Conservation (phyloP, 2,113 vertebrate genomes). For the Calypte anna region DNA sequence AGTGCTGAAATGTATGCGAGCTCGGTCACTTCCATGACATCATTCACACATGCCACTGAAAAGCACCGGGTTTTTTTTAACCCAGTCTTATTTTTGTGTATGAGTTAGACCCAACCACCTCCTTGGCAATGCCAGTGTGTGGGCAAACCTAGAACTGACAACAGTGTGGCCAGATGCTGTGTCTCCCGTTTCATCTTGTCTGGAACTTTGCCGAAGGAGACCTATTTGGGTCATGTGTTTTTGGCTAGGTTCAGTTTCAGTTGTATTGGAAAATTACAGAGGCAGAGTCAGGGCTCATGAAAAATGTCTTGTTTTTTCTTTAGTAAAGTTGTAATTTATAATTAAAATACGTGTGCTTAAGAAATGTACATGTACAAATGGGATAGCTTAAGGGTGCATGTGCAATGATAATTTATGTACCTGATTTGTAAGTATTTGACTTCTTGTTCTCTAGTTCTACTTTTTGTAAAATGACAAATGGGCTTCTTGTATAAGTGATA, state of each 20-base stretch:
- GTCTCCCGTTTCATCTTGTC: not conserved
- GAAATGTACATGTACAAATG: not conserved
- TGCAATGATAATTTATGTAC: not conserved
- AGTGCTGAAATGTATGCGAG: not conserved
- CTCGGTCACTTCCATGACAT: not conserved
- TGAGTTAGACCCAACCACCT: not conserved
- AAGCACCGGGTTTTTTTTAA: not conserved
- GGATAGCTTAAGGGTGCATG: not conserved
- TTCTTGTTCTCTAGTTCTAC: not conserved
- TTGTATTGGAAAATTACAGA: not conserved
- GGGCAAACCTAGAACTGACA: not conserved
- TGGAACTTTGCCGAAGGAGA: not conserved
- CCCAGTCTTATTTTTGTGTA: not conserved
- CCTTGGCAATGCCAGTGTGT: not conserved
- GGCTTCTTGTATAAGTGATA: not conserved
- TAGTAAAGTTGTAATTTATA: not conserved
- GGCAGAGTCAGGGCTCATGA: not conserved
- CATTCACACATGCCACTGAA: fast-evolving
- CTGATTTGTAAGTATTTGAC: not conserved
- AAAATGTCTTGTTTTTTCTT: not conserved
- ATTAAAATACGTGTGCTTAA: not conserved
- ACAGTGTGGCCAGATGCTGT: not conserved
- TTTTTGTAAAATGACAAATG: not conserved
- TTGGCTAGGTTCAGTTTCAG: not conserved
- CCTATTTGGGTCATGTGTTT: not conserved